Conservation (phyloP, 2,113 vertebrate genomes). For the Megaceryle maxima region DNA sequence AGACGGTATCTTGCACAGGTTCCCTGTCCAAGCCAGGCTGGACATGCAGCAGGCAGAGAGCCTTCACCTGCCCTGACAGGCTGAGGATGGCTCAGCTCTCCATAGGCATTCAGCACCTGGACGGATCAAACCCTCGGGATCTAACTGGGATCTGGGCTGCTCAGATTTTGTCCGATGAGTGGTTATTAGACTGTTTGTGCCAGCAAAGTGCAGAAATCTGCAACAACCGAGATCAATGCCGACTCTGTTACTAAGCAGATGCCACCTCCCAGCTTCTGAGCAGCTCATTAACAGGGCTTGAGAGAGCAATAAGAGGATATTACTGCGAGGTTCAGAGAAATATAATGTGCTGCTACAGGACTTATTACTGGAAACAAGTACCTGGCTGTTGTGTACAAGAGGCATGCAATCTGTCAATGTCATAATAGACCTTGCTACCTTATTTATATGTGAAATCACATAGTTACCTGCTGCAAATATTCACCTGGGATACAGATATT, state of each 20-base stretch:
- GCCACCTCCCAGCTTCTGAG: background rate
- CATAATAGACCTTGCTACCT: background rate
- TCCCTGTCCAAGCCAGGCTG: background rate
- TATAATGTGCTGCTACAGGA: background rate
- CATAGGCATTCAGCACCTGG: rapidly evolving
- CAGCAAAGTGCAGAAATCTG: background rate
- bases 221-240: background rate
- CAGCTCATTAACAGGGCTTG: background rate
- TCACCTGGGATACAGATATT: background rate
- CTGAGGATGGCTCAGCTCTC: background rate
- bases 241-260: background rate
- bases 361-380: background rate
- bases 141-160: background rate
- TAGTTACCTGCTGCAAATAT: background rate
- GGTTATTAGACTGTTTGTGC: background rate
- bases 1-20: background rate
- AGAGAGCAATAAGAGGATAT: background rate
- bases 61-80: background rate
- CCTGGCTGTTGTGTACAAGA: background rate
- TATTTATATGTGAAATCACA: background rate
- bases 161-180: background rate
- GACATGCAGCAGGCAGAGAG: background rate
- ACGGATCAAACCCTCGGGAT: background rate
- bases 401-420: background rate
- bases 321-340: background rate